Evolutionary conservation across 2,888 invertebrate genomes (phyloP), one percentile per base, ranked within the genome.

Genomic region (Amitus sp.): DNA sequence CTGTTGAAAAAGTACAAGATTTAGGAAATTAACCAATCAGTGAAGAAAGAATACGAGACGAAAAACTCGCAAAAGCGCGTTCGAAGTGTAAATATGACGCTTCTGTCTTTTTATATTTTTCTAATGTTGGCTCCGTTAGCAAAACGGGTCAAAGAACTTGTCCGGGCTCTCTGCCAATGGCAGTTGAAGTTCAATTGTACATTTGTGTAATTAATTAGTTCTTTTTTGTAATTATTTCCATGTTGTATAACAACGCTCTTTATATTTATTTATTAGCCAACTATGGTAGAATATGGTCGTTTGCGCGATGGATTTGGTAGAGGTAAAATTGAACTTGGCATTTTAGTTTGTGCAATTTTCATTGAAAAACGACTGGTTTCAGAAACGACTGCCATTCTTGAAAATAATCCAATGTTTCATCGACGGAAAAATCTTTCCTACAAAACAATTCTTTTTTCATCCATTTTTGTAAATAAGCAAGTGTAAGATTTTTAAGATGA

Each of bases 91-190:
- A 19, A 62, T 62, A 62, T 47, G 53, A 51, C 45, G 47, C 50
- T 51, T 43, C 23, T 55, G 47, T 62, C 62, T 43, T 62, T 62
- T 62, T 62, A 58, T 62, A 62, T 62, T 62, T 62, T 62, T 62
- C 58, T 62, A 62, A 62, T 37, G 23, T 58, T 58, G 33, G 51
- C 58, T 62, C 54, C 48, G 12, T 30, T 56, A 39, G 48, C 6
- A 28, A 27, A n/a, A 54, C 13, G 10, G 15, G 42, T 18, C 7
- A 39, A 43, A 42, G 19, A 19, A 34, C 39, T 27, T 17, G 37
- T n/a, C 15, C 1, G 34, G 27, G n/a, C 30, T 30, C n/a, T 30
- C n/a, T 30, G 30, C 10, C 10, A 9, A 30, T 2, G 13, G 3
- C 34, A 34, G 13, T 4, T 5, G 10, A 10, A 18, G 34, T 51